Conservation (phyloP, 2,113 vertebrate genomes). For the Centropristis striata region DNA sequence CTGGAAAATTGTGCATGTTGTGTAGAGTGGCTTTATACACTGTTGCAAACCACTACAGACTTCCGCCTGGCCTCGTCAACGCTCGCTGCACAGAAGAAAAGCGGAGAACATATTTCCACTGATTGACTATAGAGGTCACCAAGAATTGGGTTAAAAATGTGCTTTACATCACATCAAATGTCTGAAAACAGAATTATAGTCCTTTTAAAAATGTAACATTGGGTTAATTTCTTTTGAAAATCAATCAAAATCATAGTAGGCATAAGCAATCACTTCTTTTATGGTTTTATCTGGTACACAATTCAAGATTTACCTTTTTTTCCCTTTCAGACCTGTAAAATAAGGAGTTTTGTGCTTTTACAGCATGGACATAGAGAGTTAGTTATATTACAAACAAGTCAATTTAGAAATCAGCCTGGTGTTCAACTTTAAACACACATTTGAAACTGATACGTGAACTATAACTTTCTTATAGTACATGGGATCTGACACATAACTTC, state of each 20-base stretch:
- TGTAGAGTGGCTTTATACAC: slow-evolving; percentile 44
- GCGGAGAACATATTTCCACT: slow-evolving; percentile 37
- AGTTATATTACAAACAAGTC: too few species aligned
- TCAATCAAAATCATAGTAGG: too few species aligned
- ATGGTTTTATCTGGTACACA: background rate
- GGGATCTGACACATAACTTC: background rate
- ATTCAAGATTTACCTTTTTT: background rate
- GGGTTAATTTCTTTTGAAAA: too few species aligned
- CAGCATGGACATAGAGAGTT: background rate
- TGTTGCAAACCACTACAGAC: slow-evolving; percentile 69
- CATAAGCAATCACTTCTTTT: background rate
- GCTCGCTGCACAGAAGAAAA: slow-evolving; percentile 17
- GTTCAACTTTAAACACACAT: background rate
- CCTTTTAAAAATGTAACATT: background rate
- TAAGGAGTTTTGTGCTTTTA: background rate
- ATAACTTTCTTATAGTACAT: background rate
- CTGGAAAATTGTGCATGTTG: slow-evolving; percentile 72
- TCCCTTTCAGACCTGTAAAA: background rate
- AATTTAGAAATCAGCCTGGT: background rate
- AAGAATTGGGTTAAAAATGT: slow-evolving; percentile 7
- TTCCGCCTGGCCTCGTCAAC: slow-evolving; percentile 61
- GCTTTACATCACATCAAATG: background rate
- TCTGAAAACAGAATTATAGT: background rate
- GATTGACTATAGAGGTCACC: slow-evolving; percentile 57
- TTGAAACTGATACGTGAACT: background rate